Conservation (phyloP, 2,797 vertebrate species). For the Argya squamiceps region DNA sequence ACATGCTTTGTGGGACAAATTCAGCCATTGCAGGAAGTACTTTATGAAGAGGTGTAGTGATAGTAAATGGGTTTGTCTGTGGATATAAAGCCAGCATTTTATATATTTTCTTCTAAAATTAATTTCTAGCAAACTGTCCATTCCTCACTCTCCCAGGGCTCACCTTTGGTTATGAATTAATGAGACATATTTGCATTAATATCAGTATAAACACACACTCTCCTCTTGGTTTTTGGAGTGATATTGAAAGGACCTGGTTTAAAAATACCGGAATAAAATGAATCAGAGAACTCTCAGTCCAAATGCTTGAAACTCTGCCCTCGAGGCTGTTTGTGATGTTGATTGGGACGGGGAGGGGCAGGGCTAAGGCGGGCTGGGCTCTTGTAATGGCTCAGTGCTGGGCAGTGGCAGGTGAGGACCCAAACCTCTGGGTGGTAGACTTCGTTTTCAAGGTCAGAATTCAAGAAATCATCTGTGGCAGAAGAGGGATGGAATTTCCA, state of each 20-base stretch:
- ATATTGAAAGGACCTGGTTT: background rate
- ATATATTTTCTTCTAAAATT: background rate
- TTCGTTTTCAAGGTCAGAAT: background rate
- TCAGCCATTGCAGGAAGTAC: background rate
- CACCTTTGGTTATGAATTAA: background rate
- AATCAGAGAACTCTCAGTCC: background rate
- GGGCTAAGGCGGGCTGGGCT: background rate
- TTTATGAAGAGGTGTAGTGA: background rate
- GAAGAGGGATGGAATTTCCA: background rate
- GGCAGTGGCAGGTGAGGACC: background rate
- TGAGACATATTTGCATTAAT: background rate
- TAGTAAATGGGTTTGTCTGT: background rate
- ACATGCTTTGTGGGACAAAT: background rate
- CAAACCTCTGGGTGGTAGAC: background rate
- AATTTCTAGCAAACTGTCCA: background rate
- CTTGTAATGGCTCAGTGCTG: background rate
- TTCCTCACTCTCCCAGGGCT: background rate
- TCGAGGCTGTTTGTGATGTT: background rate
- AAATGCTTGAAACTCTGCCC: background rate
- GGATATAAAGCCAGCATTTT: background rate
- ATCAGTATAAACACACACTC: background rate
- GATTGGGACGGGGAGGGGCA: background rate
- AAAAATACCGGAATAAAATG: background rate
- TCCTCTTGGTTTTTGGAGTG: background rate
- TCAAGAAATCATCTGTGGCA: background rate